Base-by-base conservation (phyloP, 1,140 invertebrate species). In the Danaus plexippus region DNA sequence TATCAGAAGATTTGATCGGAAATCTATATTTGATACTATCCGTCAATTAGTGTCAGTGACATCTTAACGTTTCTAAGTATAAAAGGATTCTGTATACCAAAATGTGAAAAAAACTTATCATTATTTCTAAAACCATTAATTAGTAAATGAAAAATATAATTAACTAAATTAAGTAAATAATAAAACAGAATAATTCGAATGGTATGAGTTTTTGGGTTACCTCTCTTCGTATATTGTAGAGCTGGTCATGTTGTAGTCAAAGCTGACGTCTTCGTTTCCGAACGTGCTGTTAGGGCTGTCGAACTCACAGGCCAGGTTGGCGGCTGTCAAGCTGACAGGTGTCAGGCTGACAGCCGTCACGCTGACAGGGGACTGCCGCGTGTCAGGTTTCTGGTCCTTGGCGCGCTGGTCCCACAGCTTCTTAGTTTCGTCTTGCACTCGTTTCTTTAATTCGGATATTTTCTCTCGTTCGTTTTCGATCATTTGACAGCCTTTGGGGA, bases 391-490 rank as follows among this genome's bases (percentile, higher is more conserved):
- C 41, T 70, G 67, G 9, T 61, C 54, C 15, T 68, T 58, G 43
- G 54, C 64, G 46, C 70, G 63, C 54, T 84, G 74, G 62, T 95
- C 94, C 95, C 95, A 97, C 66, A 95, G 91, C 9, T 92, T 92
- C 47, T 92, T 92, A 1, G 96, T 96, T 84, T 97, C 95, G 74
- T 96, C 93, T 72, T 96, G 95, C 0, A 94, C 95, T 55, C 94
- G 88, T 55, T 94, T 90, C 73, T 97, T 96, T 47, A 97, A 80
- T 72, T 96, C 95, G 54, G 92, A 91, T 40, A 98, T 94, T 71
- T 96, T 91, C 66, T 94, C 92, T 52, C 95, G 88, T 84, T 97
- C 95, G 74, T 97, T 93, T 73, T 96, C 95, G 71, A 97, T 96
- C 45, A 97, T 94, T 89, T 95, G 92, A 69, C 93, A 94, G 54